These are phyloP conservation scores for Laothoe populi DNA, from an alignment of 2,888 invertebrate genomes.

Conservation along the genomic window DNA sequence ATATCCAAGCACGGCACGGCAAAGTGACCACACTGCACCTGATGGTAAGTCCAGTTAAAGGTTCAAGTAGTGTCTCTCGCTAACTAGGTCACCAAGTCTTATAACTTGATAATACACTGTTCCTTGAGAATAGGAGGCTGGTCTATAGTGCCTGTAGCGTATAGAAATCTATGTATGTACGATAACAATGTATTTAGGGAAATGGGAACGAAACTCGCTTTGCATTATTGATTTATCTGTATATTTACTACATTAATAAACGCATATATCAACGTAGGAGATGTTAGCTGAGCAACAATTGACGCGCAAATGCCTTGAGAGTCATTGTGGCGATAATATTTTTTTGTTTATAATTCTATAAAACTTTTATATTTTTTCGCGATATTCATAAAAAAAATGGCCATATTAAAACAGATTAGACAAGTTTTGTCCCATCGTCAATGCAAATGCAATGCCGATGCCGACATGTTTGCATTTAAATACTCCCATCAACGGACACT, in stretches of 20 bases:
- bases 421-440: neutral
- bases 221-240: neutral
- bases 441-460: neutral
- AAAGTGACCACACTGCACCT: too few species aligned
- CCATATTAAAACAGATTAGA: neutral
- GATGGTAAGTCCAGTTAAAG: too few species aligned
- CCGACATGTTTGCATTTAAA: constrained; percentile 16
- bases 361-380: too few species aligned
- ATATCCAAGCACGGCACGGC: too few species aligned
- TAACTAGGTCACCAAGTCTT: neutral
- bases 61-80: neutral
- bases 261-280: too few species aligned
- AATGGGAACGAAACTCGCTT: neutral
- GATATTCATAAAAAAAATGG: too few species aligned
- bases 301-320: too few species aligned
- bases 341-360: too few species aligned
- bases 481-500: neutral
- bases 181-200: constrained; percentile 7
- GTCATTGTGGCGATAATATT: too few species aligned
- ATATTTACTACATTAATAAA: too few species aligned
- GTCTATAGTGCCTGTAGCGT: neutral
- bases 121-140: constrained; percentile 1
- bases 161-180: neutral
- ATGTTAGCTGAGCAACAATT: too few species aligned
- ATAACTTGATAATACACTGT: neutral